These are phyloP conservation scores for Riptortus pedestris DNA, from an alignment of 1,140 invertebrate genomes.

Conservation along the genomic window DNA sequence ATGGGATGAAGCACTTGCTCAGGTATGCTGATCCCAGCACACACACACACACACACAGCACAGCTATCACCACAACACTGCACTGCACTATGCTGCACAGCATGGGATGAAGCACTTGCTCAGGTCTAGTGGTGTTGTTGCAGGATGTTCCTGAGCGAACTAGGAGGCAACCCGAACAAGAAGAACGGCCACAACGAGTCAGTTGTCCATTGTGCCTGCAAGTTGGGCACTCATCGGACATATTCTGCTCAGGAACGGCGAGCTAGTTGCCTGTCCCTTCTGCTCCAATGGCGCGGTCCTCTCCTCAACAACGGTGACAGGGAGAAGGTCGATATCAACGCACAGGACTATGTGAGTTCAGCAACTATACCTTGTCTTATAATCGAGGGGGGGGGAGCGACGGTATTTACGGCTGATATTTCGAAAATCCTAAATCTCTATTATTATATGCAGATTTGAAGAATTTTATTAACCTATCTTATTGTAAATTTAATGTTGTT, in stretches of 20 bases:
- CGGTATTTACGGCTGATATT: neutral
- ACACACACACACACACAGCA: no score
- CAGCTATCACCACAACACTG: constrained; percentile 55
- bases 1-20: no score
- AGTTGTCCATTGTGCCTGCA: constrained; percentile 51
- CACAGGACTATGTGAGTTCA: constrained; percentile 47
- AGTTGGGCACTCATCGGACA: constrained; percentile 35
- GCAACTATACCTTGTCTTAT: constrained; percentile 13
- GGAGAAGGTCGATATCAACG: constrained; percentile 48
- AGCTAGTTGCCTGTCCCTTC: constrained; percentile 48
- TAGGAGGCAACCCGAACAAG: constrained; percentile 59
- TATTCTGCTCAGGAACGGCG: constrained; percentile 32
- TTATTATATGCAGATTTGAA: no score
- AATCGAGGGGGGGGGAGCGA: neutral
- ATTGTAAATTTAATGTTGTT: no score
- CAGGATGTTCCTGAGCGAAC: constrained; percentile 53
- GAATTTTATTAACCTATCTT: no score
- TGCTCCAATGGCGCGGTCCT: constrained; percentile 52
- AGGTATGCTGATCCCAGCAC: no score
- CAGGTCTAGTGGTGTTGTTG: constrained; percentile 41
- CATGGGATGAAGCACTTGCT: constrained; percentile 57
- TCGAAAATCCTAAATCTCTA: neutral
- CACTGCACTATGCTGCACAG: constrained; percentile 54
- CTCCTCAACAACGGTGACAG: constrained; percentile 43
- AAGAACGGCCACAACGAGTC: constrained; percentile 54